Conservation (phyloP, 2,113 vertebrate genomes). For the Oryzias woworae region DNA sequence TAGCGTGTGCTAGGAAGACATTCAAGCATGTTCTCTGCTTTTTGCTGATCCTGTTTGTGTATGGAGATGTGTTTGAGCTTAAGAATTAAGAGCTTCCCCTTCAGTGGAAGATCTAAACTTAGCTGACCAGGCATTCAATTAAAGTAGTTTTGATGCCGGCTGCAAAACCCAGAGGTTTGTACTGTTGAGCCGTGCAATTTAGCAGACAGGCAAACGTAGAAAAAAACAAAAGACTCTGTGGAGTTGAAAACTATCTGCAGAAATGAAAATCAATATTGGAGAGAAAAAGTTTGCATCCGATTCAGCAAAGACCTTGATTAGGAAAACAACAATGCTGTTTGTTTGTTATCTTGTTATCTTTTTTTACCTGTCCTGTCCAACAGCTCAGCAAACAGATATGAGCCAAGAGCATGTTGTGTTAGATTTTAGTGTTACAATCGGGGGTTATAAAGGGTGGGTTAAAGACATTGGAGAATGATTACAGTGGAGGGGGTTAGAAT, state of each 20-base stretch:
- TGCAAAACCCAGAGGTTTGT: slow-evolving; percentile 44
- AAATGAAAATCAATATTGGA: slow-evolving; percentile 3
- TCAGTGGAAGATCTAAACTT: slow-evolving; percentile 33
- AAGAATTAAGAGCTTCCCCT: slow-evolving; percentile 25
- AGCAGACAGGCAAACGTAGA: background rate
- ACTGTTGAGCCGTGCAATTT: background rate
- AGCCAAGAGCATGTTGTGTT: too few relatives aligned
- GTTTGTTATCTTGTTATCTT: slow-evolving; percentile 1
- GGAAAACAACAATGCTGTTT: background rate
- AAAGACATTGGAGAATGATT: too few relatives aligned
- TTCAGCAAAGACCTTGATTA: slow-evolving; percentile 18
- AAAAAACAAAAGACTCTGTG: slow-evolving; percentile 20
- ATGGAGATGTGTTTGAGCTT: slow-evolving; percentile 48
- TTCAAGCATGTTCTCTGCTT: slow-evolving; percentile 24
- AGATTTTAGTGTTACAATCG: too few relatives aligned
- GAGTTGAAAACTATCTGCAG: slow-evolving; percentile 8
- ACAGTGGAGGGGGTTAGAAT: too few relatives aligned
- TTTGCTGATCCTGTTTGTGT: slow-evolving; percentile 43
- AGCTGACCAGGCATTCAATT: slow-evolving; percentile 52
- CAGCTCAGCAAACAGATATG: too few relatives aligned
- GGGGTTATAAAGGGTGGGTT: too few relatives aligned
- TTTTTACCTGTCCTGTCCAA: too few relatives aligned
- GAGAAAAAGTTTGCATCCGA: slow-evolving; percentile 21
- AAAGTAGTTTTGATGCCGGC: slow-evolving; percentile 4
- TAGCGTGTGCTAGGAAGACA: slow-evolving; percentile 21